phyloP scores from a whole-genome alignment of 2,797 vertebrate genomes.

The Ispidina lecontei region DNA sequence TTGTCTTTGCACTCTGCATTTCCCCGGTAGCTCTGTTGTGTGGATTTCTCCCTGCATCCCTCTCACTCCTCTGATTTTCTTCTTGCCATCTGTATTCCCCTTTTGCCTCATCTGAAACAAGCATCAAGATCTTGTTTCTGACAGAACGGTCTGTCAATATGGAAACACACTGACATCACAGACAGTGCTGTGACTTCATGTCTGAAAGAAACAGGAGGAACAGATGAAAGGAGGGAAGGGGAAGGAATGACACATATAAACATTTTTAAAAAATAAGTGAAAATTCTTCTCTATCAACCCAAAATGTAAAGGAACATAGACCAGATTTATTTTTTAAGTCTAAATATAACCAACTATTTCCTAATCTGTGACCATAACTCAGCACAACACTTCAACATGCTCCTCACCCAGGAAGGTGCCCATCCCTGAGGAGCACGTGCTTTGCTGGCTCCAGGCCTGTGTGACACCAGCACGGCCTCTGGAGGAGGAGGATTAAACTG shows the following conservation, averaged over 20 bases:
- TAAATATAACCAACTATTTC: conserved; percentile 27
- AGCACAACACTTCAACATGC: neutral
- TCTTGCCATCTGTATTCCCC: conserved; percentile 58
- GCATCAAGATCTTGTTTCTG: conserved; percentile 66
- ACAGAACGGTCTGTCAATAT: conserved; percentile 65
- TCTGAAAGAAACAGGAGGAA: conserved; percentile 64
- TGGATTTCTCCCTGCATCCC: neutral
- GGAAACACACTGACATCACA: conserved; percentile 68
- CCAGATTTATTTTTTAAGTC: conserved; percentile 20
- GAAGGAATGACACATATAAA: conserved; percentile 42
- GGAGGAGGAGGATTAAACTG: neutral
- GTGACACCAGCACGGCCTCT: neutral
- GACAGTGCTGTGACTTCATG: conserved; percentile 68
- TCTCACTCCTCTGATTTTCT: conserved; percentile 48
- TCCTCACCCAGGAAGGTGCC: neutral
- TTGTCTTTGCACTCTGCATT: neutral
- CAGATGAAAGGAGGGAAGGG: conserved; percentile 65
- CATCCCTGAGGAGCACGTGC: accelerated
- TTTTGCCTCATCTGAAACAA: conserved; percentile 68
- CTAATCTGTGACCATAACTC: neutral
- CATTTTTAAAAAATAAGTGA: conserved; percentile 31
- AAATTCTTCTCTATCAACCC: conserved; percentile 3
- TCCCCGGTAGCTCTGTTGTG: neutral
- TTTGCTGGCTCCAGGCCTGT: neutral
- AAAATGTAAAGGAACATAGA: conserved; percentile 12